These are phyloP conservation scores for Erethizon dorsatum DNA, from an alignment of 2,797 vertebrate genomes.

Conservation along the genomic window DNA sequence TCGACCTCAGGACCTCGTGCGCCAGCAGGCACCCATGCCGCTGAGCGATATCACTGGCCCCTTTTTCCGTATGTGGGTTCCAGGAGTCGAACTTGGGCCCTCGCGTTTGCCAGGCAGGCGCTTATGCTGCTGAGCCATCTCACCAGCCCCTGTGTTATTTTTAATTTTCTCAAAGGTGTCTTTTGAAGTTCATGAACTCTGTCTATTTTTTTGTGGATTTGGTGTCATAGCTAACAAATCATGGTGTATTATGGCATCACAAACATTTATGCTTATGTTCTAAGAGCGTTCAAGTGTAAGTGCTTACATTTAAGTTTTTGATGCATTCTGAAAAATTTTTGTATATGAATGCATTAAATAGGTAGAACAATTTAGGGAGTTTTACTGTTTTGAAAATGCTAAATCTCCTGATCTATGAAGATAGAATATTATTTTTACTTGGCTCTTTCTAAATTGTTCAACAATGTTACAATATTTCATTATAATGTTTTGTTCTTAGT, in stretches of 20 bases:
- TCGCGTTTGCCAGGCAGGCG: no score
- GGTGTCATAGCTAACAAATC: neutral
- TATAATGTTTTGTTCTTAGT: neutral
- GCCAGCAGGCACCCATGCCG: no score
- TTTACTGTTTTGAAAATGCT: neutral
- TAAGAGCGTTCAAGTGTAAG: neutral
- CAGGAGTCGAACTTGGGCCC: no score
- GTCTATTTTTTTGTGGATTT: neutral
- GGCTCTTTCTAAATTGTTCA: neutral
- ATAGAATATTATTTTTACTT: neutral
- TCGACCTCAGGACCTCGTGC: no score
- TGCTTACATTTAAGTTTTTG: neutral
- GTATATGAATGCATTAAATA: neutral
- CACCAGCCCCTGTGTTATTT: no score
- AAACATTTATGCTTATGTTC: neutral
- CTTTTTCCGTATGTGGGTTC: no score
- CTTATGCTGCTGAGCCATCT: no score
- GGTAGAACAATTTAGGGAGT: neutral
- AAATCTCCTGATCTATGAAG: neutral
- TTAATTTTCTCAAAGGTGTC: no score
- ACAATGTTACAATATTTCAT: neutral
- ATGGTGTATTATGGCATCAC: neutral
- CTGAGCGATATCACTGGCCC: no score
- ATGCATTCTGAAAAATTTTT: neutral
- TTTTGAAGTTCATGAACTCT: no score